Evolutionary conservation across 2,113 vertebrate species (phyloP).

Genomic region (Donacobius atricapilla): DNA sequence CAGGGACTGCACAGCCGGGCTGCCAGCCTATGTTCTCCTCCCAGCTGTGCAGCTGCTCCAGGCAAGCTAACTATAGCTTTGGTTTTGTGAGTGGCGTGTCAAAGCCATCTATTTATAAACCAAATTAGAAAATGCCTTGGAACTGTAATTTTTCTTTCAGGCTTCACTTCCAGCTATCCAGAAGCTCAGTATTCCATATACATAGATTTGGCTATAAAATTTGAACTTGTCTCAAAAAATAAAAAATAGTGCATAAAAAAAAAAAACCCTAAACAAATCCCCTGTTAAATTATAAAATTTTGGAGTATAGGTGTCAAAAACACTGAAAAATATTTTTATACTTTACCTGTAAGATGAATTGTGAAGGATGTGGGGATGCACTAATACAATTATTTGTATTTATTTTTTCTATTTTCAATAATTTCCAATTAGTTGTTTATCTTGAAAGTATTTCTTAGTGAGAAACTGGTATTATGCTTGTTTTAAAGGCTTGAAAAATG

Average conservation of each 20-base stretch:
- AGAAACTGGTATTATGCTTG: not conserved
- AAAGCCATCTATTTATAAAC: conserved; percentile 54
- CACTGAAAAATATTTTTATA: not conserved
- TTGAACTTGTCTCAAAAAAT: not conserved
- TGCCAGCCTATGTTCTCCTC: not conserved
- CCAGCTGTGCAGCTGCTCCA: conserved; percentile 32
- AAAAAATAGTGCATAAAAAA: not conserved
- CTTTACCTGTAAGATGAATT: not conserved
- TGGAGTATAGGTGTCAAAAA: not conserved
- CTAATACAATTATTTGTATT: not conserved
- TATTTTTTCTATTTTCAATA: not conserved
- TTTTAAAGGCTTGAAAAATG: not conserved
- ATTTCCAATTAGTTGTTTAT: not conserved
- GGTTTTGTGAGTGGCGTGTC: conserved; percentile 34
- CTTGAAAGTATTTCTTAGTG: not conserved
- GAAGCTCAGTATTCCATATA: not conserved
- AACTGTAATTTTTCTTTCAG: conserved; percentile 31
- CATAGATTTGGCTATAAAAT: not conserved
- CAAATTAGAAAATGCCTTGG: conserved; percentile 35
- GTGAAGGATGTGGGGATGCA: not conserved
- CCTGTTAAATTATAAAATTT: not conserved
- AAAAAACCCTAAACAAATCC: not conserved
- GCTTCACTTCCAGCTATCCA: not conserved
- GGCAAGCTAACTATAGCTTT: conserved; percentile 45
- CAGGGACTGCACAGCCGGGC: not conserved